Conservation (phyloP, 2,797 vertebrate species). For the Malacoctenus gilli region DNA sequence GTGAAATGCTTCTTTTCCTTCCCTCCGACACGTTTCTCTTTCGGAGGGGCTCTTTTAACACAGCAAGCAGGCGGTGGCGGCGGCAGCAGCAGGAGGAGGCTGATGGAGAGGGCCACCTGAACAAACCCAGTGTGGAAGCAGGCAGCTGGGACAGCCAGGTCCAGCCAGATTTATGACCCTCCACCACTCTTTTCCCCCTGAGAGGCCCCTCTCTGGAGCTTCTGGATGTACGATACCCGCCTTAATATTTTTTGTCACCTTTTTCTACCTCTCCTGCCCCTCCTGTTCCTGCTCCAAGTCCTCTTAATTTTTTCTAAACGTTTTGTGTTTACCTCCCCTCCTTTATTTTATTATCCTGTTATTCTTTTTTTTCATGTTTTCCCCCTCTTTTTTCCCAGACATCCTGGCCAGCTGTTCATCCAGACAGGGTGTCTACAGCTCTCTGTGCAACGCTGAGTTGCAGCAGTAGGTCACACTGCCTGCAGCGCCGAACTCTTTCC, state of each 20-base stretch:
- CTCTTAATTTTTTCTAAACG: conserved; percentile 25
- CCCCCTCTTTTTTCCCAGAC: conserved; percentile 57
- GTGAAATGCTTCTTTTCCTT: conserved; percentile 61
- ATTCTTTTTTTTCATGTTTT: conserved; percentile 36
- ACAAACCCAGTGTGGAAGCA: conserved; percentile 76
- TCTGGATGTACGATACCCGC: conserved; percentile 59
- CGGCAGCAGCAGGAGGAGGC: conserved; percentile 36
- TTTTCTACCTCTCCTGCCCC: conserved; percentile 44
- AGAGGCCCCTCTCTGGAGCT: conserved; percentile 66
- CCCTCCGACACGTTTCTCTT: conserved; percentile 59
- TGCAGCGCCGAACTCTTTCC: conserved; percentile 51
- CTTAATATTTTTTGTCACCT: conserved; percentile 66
- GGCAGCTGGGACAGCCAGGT: conserved; percentile 48
- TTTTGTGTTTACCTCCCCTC: conserved; percentile 34
- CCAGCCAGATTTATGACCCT: conserved; percentile 78
- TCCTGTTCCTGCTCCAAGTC: conserved; percentile 45
- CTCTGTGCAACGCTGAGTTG: conserved; percentile 54
- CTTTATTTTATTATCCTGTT: conserved; percentile 39
- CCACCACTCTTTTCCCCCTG: conserved; percentile 64
- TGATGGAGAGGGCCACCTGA: conserved; percentile 82
- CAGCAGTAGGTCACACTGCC: conserved; percentile 47
- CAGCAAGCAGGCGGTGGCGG: conserved; percentile 52
- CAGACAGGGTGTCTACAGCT: conserved; percentile 75
- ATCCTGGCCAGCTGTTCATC: conserved; percentile 74
- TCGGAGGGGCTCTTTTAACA: conserved; percentile 46